A percentile compares a stretch with the other conserved stretches of the same genome.
These are phyloP conservation scores for Cladorhizidae sp. DNA, from an alignment of 37 sponge, comb jelly and placozoan species.

Conservation along the genomic window DNA sequence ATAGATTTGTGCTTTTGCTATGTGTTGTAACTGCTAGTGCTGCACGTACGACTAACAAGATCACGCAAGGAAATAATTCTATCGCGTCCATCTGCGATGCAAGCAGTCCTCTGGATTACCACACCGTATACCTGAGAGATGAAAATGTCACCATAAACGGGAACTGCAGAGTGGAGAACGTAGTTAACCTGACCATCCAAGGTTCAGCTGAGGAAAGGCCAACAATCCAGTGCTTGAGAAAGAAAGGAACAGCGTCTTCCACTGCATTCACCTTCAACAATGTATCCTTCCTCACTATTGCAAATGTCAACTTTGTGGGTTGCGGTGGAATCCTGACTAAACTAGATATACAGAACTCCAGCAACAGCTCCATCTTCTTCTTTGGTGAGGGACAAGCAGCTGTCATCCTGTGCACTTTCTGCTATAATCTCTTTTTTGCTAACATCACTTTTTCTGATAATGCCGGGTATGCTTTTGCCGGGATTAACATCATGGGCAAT, in stretches of 20 bases:
- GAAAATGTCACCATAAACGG: not conserved
- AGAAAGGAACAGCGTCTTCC: not conserved
- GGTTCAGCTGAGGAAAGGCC: not conserved
- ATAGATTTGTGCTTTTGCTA: no score
- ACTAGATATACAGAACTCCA: not conserved
- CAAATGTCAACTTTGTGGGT: conserved; percentile 10
- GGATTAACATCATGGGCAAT: not conserved
- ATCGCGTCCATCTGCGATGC: no score
- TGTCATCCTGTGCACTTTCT: conserved; percentile 7
- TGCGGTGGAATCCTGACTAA: conserved; percentile 13
- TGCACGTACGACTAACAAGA: no score
- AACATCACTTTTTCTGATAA: conserved; percentile 4
- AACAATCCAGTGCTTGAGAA: conserved; percentile 1
- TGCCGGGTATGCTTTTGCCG: conserved; percentile 14
- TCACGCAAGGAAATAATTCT: no score
- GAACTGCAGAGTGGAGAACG: conserved; percentile 1
- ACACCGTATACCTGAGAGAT: no score
- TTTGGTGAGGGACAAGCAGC: not conserved
- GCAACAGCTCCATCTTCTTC: not conserved
- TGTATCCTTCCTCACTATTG: conserved; percentile 1
- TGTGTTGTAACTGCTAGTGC: no score
- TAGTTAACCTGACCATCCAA: not conserved
- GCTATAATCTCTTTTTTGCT: not conserved
- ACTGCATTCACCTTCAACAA: conserved; percentile 23
- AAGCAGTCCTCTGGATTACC: no score